Evolutionary conservation across 2,113 vertebrate genomes (phyloP), one percentile per base, ranked within the genome.

Genomic region (Solenodon paradoxus): DNA sequence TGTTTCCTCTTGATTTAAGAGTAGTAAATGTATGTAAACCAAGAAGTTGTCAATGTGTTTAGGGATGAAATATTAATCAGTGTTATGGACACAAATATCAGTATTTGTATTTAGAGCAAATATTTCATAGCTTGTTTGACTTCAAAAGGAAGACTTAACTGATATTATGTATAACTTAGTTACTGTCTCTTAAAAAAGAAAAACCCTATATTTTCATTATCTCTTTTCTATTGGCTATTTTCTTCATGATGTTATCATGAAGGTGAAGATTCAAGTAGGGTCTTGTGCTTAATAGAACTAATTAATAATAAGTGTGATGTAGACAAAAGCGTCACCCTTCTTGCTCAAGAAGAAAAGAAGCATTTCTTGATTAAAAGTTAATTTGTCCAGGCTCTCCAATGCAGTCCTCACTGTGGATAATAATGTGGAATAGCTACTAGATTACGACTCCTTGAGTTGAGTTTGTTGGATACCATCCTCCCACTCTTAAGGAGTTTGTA

Each of bases 101-200:
- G 69, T 45, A 85, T 69, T 88, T 94, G 61, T 89, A 22, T 49
- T 53, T 90, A 13, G 59, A 93, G 74, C 49, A 83, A 89, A 92
- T 40, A 87, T 83, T 93, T 94, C 83, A 95, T n/a, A 85, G 87
- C 47, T 93, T 94, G 11, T 79, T 68, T 88, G 35, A 75, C 72
- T 88, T 92, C 47, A 72, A 84, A 93, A 75, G 75, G 38, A 87
- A 94, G 35, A 81, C 45, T 38, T 49, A 5, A n/a, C 85, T 92
- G 77, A 84, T 84, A 28, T 83, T 89, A 42, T 59, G 15, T 75
- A 74, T 55, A 92, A 78, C 12, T 80, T 85, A 28, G 10, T 69
- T 92, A 75, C 38, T 82, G 13, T 80, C 22, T 85, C 26, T 74
- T 40, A 80, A 68, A 49, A 53, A 61, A 64, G 78, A 55, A n/a